Evolutionary conservation across 1,140 invertebrate species (phyloP), one percentile per base, ranked within the genome.

Genomic region (Cheumatopsyche charites): DNA sequence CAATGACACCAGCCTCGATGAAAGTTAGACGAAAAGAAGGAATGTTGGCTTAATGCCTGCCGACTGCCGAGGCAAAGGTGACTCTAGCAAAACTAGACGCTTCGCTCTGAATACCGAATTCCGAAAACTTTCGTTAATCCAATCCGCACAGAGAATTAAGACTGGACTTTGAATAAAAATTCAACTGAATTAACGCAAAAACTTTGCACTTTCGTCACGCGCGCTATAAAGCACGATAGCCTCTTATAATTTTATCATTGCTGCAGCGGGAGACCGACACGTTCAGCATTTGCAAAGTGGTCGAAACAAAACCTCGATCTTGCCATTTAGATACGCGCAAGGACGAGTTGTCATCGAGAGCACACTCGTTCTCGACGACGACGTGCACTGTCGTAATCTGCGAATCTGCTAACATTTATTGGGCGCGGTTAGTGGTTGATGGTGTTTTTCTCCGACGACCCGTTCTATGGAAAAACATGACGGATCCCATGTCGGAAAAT

Each of bases 371-470:
- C 9, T 36, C 29, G 29, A 4, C 29, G 29, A 4, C 29, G 23
- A 58, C 15, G 47, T n/a, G 47, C 47, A 4, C 23, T 58, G 47
- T n/a, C 7, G 23, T 58, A 58, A 25, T 58, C 55, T 25, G 7
- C 55, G 21, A n/a, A 25, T 58, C 55, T 58, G 55, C 23, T 13
- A 58, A 58, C 55, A 7, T 58, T 58, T 58, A 58, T 58, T 58
- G 55, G 55, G 11, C n/a, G n/a, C 29, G 29, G 29, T 36, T 36
- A 36, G 29, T 36, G 9, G n/a, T 45, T n/a, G 12, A 1, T 17
- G 7, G 47, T 11, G 19, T 58, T 58, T 58, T 58, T 58, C 11
- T n/a, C 5, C 2, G 55, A 25, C 11, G 17, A 58, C 17, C 12
- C 12, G 21, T 13, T n/a, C 3, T 12, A 23, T 25, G 55, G 55